phyloP scores from a whole-genome alignment of 2,113 vertebrate species.

The Tricholaema leucomelas region DNA sequence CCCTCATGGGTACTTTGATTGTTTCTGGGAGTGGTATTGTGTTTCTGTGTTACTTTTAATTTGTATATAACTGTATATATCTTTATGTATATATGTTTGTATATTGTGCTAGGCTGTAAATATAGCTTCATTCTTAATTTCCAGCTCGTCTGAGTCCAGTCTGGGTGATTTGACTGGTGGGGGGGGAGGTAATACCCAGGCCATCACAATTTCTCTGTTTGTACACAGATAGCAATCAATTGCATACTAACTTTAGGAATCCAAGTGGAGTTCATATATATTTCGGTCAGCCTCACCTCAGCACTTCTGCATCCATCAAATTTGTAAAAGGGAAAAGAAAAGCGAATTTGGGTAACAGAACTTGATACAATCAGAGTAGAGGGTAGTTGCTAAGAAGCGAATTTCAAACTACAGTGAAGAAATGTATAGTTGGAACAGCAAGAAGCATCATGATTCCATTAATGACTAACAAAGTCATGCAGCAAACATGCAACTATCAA shows the following conservation, averaged over 20 bases:
- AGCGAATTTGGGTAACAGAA: not conserved
- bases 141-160: too few species aligned
- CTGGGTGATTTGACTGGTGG: too few species aligned
- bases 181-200: too few species aligned
- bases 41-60: too few species aligned
- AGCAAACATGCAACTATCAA: not conserved
- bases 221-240: not conserved
- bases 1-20: too few species aligned
- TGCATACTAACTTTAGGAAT: not conserved
- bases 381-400: not conserved
- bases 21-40: too few species aligned
- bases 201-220: too few species aligned
- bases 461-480: not conserved
- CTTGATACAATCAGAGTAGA: not conserved
- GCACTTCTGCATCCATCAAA: not conserved
- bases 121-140: too few species aligned
- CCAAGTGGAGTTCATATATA: not conserved
- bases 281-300: not conserved
- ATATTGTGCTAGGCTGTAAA: too few species aligned
- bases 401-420: not conserved
- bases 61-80: too few species aligned
- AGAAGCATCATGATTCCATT: not conserved
- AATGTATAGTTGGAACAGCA: not conserved
- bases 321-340: not conserved
- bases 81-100: too few species aligned